Conservation (phyloP, 2,888 invertebrate genomes). For the Drosophila yooni region DNA sequence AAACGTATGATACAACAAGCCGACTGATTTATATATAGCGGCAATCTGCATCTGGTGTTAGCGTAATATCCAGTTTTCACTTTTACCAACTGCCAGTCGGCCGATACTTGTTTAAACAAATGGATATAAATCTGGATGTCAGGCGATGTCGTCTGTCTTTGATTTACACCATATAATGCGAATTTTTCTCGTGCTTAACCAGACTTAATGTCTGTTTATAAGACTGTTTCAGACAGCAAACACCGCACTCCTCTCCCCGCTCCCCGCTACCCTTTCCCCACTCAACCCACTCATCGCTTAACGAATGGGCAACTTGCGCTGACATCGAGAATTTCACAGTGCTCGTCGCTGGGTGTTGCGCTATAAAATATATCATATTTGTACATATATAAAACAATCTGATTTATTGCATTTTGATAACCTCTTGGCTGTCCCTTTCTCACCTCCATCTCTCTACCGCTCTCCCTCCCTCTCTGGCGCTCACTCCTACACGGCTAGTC, state of each 20-base stretch:
- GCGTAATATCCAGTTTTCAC: constrained; percentile 67
- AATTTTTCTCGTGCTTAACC: constrained; percentile 75
- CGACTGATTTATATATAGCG: constrained; percentile 53
- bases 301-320: constrained; percentile 17
- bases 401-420: constrained; percentile 80
- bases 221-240: constrained; percentile 26
- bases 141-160: constrained; percentile 55
- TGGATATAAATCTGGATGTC: constrained; percentile 66
- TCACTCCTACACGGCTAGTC: constrained; percentile 30
- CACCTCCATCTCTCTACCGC: background rate
- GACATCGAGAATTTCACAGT: constrained; percentile 38
- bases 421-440: constrained; percentile 55
- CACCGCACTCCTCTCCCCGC: background rate
- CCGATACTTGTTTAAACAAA: constrained; percentile 47
- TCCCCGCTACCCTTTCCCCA: background rate
- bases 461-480: background rate
- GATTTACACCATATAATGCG: constrained; percentile 75
- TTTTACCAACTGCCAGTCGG: constrained; percentile 36
- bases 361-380: constrained; percentile 58
- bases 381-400: constrained; percentile 58
- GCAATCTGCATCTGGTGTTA: constrained; percentile 28
- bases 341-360: constrained; percentile 52
- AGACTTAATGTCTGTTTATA: constrained; percentile 78
- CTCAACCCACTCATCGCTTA: background rate
- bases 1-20: constrained; percentile 45